These are phyloP conservation scores for Flexamia atlantica DNA, from an alignment of 2,888 invertebrate genomes.

Conservation along the genomic window DNA sequence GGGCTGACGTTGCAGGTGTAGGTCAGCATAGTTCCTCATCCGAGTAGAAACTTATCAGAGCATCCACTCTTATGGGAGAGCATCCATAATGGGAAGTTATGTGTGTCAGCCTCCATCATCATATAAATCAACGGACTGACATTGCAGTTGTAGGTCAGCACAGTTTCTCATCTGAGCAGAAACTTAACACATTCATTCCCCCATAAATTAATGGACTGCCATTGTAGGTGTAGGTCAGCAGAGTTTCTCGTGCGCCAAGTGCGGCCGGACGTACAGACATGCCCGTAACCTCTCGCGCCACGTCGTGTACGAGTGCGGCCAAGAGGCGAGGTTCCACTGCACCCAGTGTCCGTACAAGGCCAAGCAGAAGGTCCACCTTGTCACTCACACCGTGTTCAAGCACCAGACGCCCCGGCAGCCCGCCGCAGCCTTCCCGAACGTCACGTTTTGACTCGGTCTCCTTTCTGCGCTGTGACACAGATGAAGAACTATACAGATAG, in stretches of 20 bases:
- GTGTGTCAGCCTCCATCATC: no score
- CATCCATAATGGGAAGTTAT: no score
- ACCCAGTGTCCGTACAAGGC: slow-evolving; percentile 72
- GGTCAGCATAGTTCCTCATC: no score
- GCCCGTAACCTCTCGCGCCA: slow-evolving; percentile 69
- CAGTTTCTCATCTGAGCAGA: no score
- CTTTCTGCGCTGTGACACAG: no score
- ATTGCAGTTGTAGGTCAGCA: no score
- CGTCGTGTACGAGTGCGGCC: slow-evolving; percentile 74
- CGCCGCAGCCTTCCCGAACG: background rate
- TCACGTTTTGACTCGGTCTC: background rate
- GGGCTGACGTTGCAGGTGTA: no score
- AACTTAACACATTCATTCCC: no score
- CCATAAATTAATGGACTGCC: slow-evolving; percentile 29
- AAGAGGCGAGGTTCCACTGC: slow-evolving; percentile 73
- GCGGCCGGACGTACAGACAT: slow-evolving; percentile 64
- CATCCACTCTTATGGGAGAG: no score
- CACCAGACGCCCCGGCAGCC: slow-evolving; percentile 29
- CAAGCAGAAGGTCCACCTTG: slow-evolving; percentile 64
- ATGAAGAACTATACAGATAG: no score
- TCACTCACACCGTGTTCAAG: slow-evolving; percentile 61
- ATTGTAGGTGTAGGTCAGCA: background rate
- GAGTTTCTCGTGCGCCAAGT: slow-evolving; percentile 54
- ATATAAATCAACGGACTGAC: no score
- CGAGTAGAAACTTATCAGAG: no score